These are phyloP conservation scores for Gnathonemus longibarbis DNA, from an alignment of 2,113 vertebrate species.

Conservation along the genomic window DNA sequence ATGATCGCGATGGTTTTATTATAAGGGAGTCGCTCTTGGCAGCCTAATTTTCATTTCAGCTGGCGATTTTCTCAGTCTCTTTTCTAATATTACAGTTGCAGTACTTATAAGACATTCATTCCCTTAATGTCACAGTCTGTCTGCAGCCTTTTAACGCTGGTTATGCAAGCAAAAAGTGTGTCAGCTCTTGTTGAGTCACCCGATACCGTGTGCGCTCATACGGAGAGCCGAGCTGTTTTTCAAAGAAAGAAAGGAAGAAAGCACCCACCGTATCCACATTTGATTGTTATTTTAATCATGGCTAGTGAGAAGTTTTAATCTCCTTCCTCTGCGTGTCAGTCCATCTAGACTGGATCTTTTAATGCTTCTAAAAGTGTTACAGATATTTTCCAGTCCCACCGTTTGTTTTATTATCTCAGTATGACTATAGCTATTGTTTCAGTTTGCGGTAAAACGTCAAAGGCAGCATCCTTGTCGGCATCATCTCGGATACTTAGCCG, in stretches of 20 bases:
- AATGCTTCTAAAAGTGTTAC: neutral
- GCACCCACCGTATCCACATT: neutral
- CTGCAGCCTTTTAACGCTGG: neutral
- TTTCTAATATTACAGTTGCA: neutral
- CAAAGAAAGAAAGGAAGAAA: neutral
- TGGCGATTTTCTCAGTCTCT: neutral
- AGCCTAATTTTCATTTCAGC: neutral
- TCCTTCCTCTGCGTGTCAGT: neutral
- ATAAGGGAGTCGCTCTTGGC: neutral
- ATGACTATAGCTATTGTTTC: neutral
- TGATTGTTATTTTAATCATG: neutral
- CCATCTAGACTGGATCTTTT: neutral
- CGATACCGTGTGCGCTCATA: neutral
- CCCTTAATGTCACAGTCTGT: neutral
- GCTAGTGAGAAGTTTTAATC: neutral
- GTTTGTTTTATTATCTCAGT: neutral
- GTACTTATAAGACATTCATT: neutral
- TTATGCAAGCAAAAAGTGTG: slow-evolving; percentile 10
- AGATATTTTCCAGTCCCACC: neutral
- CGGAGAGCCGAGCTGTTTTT: neutral
- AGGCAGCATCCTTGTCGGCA: neutral
- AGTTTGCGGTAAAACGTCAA: neutral
- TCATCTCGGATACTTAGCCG: neutral
- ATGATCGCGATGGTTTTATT: neutral
- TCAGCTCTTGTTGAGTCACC: slow-evolving; percentile 9